These are phyloP conservation scores for Platycnemis pennipes DNA, from an alignment of 2,888 invertebrate genomes.

Conservation along the genomic window DNA sequence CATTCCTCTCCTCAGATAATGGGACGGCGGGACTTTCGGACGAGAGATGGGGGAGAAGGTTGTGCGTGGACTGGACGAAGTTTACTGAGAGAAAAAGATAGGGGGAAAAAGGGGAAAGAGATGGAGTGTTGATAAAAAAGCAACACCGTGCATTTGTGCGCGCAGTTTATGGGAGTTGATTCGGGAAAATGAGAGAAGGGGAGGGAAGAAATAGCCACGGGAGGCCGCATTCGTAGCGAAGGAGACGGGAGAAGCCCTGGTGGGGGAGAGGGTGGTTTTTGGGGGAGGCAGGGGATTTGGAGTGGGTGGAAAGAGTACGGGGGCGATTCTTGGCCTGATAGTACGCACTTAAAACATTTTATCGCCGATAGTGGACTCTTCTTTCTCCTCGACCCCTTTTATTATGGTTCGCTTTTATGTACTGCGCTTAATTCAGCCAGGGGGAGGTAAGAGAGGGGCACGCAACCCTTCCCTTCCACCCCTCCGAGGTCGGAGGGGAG, in stretches of 20 bases:
- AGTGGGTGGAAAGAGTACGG: neutral
- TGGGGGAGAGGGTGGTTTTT: neutral
- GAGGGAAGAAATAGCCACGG: neutral
- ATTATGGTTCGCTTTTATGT: conserved; percentile 51
- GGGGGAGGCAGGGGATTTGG: neutral
- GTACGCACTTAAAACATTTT: conserved; percentile 56
- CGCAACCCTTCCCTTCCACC: neutral
- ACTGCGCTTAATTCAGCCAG: conserved; percentile 13
- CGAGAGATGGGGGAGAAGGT: neutral
- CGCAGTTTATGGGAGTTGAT: conserved; percentile 24
- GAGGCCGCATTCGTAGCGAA: too few species aligned
- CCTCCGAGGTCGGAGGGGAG: neutral
- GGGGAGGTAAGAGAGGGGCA: neutral
- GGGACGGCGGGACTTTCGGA: neutral
- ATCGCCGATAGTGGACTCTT: conserved; percentile 54
- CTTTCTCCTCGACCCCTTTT: conserved; percentile 41
- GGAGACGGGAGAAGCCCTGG: neutral
- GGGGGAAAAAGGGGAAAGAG: neutral
- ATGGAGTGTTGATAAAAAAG: conserved; percentile 19
- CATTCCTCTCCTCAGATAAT: neutral
- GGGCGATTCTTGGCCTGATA: conserved; percentile 59
- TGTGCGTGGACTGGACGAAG: neutral
- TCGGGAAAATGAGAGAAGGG: neutral
- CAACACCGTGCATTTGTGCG: neutral
- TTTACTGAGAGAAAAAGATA: neutral